Evolutionary conservation across 2,888 invertebrate genomes (phyloP), one percentile per base, ranked within the genome.

Genomic region (Philereme transversata): DNA sequence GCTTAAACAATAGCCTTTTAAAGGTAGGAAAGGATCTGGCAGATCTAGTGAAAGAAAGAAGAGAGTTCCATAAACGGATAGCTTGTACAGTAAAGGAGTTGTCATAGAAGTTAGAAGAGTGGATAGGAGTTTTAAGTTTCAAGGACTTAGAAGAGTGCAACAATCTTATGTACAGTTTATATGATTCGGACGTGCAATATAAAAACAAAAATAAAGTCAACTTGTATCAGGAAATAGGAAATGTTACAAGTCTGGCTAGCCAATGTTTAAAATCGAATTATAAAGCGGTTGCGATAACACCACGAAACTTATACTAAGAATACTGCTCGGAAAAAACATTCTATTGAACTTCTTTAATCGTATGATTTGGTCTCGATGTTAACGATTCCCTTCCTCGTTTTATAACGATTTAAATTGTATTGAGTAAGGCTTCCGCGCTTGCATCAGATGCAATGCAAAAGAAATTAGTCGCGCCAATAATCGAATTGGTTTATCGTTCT

Each of bases 381-480:
- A 77, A 84, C 83, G 83, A 90, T 90, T 89, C 81, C 86, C 74
- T 81, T 86, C 83, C 85, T 88, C 87, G 86, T 87, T 89, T 90
- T 87, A 79, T 86, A 83, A 79, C 80, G 84, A 88, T 89, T 88
- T 87, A 87, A 90, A 90, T 87, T 89, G 90, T 90, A 89, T 87
- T 87, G 87, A 90, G 90, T 89, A 88, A 84, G 81, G 86, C 81
- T 86, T 83, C 84, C 82, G 79, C 75, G 76, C 76, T 79, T 76
- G 74, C 72, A 76, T 67, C 75, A 74, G 74, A 73, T 73, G 72
- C 73, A 75, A 72, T 70, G 77, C 73, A 80, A 83, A 82, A 77
- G 76, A 79, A 84, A 86, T 87, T 86, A 78, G 79, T 81, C 77
- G 75, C 63, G 66, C 65, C 68, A 74, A 76, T 73, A 80, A 72